Conservation (phyloP, 2,113 vertebrate genomes). For the Mugil cephalus region DNA sequence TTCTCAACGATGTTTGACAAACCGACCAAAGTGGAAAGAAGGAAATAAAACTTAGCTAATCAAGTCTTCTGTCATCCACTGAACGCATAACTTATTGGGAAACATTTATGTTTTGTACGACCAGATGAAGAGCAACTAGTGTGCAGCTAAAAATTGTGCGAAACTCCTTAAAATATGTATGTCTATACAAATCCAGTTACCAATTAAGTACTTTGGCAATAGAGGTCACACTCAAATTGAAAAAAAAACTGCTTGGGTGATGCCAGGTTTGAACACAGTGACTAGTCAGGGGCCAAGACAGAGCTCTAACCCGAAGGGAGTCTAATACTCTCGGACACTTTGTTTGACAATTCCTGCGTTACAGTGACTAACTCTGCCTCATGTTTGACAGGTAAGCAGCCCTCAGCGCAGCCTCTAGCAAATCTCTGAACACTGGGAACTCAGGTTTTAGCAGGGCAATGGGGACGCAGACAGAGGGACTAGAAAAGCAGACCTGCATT, state of each 20-base stretch:
- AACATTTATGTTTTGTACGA: background rate
- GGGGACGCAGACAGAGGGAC: conserved; percentile 76
- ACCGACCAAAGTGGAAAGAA: background rate
- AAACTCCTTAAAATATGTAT: no score
- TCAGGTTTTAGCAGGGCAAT: conserved; percentile 71
- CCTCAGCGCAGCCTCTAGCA: conserved; percentile 65
- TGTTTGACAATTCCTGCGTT: conserved; percentile 64
- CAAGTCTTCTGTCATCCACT: background rate
- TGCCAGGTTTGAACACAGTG: conserved; percentile 26
- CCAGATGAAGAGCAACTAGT: no score
- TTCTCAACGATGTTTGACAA: background rate
- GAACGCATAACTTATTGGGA: background rate
- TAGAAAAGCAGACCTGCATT: conserved; percentile 82
- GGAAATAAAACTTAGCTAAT: background rate
- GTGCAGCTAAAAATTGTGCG: no score
- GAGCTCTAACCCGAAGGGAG: conserved; percentile 37
- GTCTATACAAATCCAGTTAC: no score
- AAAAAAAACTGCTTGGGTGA: conserved; percentile 29
- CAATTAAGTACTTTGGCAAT: background rate
- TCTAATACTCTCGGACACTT: conserved; percentile 34
- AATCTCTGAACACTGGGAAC: conserved; percentile 76
- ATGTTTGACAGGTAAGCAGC: conserved; percentile 73
- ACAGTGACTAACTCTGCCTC: conserved; percentile 72
- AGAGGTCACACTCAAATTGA: conserved; percentile 15
- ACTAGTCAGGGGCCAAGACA: conserved; percentile 30